Conservation (phyloP, 2,888 invertebrate species). For the Erebia aethiops region DNA sequence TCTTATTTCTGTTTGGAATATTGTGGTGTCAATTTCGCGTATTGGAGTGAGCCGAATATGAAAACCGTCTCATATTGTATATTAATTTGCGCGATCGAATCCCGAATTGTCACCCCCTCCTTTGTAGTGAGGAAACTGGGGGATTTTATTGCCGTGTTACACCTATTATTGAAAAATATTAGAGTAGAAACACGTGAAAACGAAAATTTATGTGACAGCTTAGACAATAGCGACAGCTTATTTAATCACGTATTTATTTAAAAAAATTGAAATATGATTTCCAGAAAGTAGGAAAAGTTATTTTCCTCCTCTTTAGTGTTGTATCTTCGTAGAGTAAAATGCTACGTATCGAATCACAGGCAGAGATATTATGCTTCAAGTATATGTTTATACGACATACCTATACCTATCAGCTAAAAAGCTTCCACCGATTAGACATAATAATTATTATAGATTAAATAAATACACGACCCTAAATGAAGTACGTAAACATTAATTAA, state of each 20-base stretch:
- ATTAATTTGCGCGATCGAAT: slow-evolving; percentile 62
- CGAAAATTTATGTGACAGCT: slow-evolving; percentile 24
- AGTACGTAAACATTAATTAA: neutral
- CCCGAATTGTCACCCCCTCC: slow-evolving; percentile 49
- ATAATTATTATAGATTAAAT: no score
- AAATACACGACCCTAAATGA: neutral
- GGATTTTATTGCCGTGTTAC: slow-evolving; percentile 38
- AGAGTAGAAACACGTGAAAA: slow-evolving; percentile 22
- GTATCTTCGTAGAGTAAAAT: no score
- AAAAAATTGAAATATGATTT: neutral
- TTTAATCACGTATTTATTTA: neutral
- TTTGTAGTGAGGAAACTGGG: slow-evolving; percentile 39
- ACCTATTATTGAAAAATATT: slow-evolving; percentile 33
- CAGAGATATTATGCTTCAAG: neutral
- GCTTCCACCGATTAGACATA: no score
- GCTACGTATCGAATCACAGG: neutral
- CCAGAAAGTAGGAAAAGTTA: neutral
- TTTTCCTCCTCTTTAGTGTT: neutral
- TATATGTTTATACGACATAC: no score
- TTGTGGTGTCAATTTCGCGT: slow-evolving; percentile 82
- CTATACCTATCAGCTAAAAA: neutral
- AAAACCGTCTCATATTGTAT: slow-evolving; percentile 69
- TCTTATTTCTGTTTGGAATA: slow-evolving; percentile 83
- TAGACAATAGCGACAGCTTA: slow-evolving; percentile 15
- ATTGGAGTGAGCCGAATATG: slow-evolving; percentile 76